Evolutionary conservation across 1,140 invertebrate species (phyloP), one percentile per base, ranked within the genome.

Genomic region (Eumaeus atala): DNA sequence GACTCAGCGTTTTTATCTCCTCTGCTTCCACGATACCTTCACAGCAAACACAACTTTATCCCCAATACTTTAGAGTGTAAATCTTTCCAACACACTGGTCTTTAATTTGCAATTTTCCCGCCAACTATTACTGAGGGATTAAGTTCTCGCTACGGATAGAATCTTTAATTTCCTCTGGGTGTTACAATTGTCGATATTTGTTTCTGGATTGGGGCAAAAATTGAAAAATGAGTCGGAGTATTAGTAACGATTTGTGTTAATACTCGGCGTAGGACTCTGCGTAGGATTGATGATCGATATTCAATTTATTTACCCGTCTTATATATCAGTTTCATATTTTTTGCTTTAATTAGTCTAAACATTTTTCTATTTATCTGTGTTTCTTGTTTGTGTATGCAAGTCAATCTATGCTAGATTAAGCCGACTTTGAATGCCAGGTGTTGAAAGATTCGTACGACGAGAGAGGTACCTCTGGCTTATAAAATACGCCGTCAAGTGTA

Each of bases 41-140:
- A 12, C 38, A 40, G 48, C 21, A 73, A 65, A 51, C 33, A 35
- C 38, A 57, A 59, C 59, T 54, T 38, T 62, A 67, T 17, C 1
- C 0, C 7, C 0, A 28, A 16, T 3, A 5, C 1, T 35, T 60
- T 62, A 52, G 59, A 52, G 56, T 52, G 42, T n/a, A 47, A 56
- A 59, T 62, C 6, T 12, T 28, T 40, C 56, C 38, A 28, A 40
- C 7, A 9, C 10, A 34, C n/a, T 9, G 14, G 40, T 42, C 64
- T 70, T 81, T 81, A 81, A 81, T 81, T 77, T 78, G 72, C 75
- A 81, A 78, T 81, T 78, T 78, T 78, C 75, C 62, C 66, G 66
- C 67, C 74, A 73, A 78, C 67, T 78, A 77, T 75, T 75, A 74
- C 75, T 51, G 62, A 55, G 66, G 66, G 74, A 81, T 81, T 78